Evolutionary conservation across 1,140 invertebrate genomes (phyloP), one percentile per base, ranked within the genome.

Genomic region (Aphis craccivora): DNA sequence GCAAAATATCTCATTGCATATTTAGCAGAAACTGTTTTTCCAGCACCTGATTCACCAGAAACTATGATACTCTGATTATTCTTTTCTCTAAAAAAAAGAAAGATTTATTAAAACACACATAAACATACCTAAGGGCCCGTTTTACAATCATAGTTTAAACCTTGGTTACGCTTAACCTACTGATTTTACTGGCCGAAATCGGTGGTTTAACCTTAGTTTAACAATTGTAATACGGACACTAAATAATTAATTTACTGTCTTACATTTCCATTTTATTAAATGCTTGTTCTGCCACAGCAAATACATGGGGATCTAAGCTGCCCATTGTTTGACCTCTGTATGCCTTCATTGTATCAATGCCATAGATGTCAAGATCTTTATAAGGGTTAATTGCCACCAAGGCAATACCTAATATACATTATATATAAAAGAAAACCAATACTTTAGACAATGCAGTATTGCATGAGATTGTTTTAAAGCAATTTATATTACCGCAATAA

Each of bases 361-460:
- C 98, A 95, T 99, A 99, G 87, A 99, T 99, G 8, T 98, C 97
- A 94, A 99, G 95, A 94, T 99, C 98, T 95, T 98, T 97, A 95
- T 99, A 99, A 0, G 99, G 99, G 96, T 99, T 99, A 94, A 99
- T 99, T 22, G 99, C 99, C 48, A 99, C 99, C 53, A 99, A 96
- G 11, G 99, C 99, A 95, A 99, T 99, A 67, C 97, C 97, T 96
- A 94, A n/a, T n/a, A 51, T 94, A 93, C 91, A 55, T 51, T n/a
- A n/a, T n/a, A n/a, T n/a, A n/a, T n/a, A n/a, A 25, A 48, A 93
- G 48, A 55, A 89, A 40, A 87, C 48, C 53, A 90, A 87, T 76
- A 3, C 87, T 51, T 60, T n/a, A 60, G 25, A 83, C 8, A 20
- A 84, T 76, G 18, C 30, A 92, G 25, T 53, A 14, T 43, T n/a